Evolutionary conservation across 64 coral and sea anemone species (phyloP), one percentile per base, ranked within the genome.

Genomic region (Astreopora myriophthalma): DNA sequence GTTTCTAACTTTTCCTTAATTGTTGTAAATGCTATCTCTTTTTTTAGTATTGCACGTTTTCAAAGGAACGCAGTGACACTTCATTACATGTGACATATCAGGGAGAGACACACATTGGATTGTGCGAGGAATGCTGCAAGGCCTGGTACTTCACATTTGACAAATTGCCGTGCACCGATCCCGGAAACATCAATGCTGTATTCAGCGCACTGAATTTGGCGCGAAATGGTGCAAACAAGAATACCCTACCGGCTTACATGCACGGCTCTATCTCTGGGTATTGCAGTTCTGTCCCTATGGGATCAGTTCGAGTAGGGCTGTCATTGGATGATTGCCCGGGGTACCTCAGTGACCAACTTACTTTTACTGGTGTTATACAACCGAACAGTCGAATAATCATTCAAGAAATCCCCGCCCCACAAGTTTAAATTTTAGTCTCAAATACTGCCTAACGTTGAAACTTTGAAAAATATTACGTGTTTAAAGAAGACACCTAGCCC

Each of bases 201-300:
- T 93, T 89, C 42, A 89, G 86, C 55, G 78, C 76, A 20, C 44
- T 93, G 40, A 51, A 91, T 52, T 84, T 96, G 62, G 29, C 81
- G 14, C 29, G 88, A 61, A 77, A 75, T 61, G 91, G 51, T 35
- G 66, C 71, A 64, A 19, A 64, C 48, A 63, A 79, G 8, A 96
- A 90, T 60, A 49, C 78, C 74, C 95, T 96, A 38, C 95, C 95
- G 30, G 60, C 55, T 37, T 89, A 89, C 77, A 86, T 83, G 34
- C 95, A 96, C 33, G 95, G 95, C 5, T 86, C 67, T 27, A 89
- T 96, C 81, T 96, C 95, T 31, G 95, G 95, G 14, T 96, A 89
- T 25, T 96, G 95, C 35, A 90, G 49, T 68, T 73, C 58, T 25
- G 73, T 96, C 64, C 67, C 69, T 30, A 72, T 71, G 51, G 95